Evolutionary conservation across 2,113 vertebrate genomes (phyloP).

Genomic region (Silurus glanis): DNA sequence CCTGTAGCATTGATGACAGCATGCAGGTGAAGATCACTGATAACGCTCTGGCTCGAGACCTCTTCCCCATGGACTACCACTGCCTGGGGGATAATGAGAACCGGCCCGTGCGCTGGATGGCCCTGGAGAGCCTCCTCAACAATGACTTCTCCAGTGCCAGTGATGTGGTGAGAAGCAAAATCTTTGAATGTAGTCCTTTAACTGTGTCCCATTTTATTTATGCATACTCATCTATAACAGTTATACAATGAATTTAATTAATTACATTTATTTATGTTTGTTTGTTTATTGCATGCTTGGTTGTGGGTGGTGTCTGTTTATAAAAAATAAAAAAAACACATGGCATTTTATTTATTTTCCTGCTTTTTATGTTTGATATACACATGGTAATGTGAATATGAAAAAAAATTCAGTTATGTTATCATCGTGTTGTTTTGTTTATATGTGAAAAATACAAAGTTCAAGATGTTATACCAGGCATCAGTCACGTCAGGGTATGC

Average conservation of each 20-base stretch:
- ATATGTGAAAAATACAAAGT: neutral
- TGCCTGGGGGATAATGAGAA: slow-evolving; percentile 98
- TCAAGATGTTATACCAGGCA: neutral
- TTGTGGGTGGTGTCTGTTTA: neutral
- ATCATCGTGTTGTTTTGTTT: too few species aligned
- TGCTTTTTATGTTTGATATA: neutral
- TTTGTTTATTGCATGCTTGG: neutral
- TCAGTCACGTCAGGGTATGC: neutral
- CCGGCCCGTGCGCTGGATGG: slow-evolving; percentile 97
- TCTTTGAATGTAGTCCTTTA: neutral
- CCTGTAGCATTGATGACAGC: slow-evolving; percentile 90
- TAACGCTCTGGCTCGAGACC: slow-evolving; percentile 93
- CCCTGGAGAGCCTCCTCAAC: slow-evolving; percentile 94
- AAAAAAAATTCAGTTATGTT: too few species aligned
- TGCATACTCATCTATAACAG: neutral
- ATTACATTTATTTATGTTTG: neutral
- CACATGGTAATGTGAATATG: neutral
- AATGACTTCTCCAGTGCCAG: slow-evolving; percentile 96
- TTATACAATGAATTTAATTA: too few species aligned
- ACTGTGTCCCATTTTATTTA: neutral
- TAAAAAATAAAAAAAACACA: neutral
- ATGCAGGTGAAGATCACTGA: slow-evolving; percentile 99
- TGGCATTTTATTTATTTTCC: neutral
- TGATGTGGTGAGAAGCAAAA: slow-evolving; percentile 86
- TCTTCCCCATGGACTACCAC: slow-evolving; percentile 99